phyloP scores from a whole-genome alignment of 2,797 vertebrate genomes.

The Miopithecus talapoin region DNA sequence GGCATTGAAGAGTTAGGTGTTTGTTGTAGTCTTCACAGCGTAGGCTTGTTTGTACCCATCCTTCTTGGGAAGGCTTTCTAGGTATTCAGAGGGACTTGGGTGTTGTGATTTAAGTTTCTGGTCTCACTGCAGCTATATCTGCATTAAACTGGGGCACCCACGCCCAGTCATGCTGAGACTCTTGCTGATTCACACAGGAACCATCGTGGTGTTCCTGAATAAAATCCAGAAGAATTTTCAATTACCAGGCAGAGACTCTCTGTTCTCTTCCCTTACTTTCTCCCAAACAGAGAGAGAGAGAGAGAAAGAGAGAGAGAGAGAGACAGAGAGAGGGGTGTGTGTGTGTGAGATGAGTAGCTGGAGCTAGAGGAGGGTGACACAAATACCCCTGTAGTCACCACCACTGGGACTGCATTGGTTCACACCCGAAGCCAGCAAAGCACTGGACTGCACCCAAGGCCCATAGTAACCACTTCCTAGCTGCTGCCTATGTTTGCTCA shows the following conservation, averaged over 20 bases:
- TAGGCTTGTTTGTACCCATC: not conserved
- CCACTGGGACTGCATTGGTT: not conserved
- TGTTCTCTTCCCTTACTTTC: too few species aligned
- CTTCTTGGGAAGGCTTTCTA: not conserved
- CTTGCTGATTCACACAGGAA: not conserved
- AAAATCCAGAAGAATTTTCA: too few species aligned
- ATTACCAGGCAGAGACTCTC: too few species aligned
- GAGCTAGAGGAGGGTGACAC: not conserved
- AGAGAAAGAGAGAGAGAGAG: too few species aligned
- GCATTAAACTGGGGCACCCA: not conserved
- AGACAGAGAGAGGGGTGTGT: too few species aligned
- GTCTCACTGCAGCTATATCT: not conserved
- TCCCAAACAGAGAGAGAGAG: too few species aligned
- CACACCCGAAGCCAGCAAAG: not conserved
- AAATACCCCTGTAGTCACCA: not conserved
- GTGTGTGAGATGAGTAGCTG: too few species aligned
- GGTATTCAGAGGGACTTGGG: not conserved
- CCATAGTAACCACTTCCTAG: not conserved
- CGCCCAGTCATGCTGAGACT: not conserved
- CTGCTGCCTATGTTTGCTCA: not conserved
- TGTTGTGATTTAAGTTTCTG: not conserved
- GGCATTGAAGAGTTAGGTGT: not conserved
- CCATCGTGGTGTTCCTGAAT: not conserved
- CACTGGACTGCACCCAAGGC: not conserved
- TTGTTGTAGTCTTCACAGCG: not conserved